Percentiles rank a stretch among this genome's conserved stretches.
Conservation (phyloP, 2,888 invertebrate genomes). For the Lypha dubia region DNA sequence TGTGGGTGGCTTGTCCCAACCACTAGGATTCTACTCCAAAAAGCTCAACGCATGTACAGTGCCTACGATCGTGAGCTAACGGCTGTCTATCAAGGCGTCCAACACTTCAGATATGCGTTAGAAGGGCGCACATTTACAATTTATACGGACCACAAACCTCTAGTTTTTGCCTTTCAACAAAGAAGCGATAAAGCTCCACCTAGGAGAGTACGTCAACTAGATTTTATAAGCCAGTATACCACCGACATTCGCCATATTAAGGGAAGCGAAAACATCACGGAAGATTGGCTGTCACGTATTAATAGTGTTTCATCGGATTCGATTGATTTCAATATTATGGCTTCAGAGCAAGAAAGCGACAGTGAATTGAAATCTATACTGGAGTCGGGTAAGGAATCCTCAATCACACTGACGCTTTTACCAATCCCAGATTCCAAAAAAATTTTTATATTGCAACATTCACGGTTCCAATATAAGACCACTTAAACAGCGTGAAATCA, state of each 20-base stretch:
- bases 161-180: constrained; percentile 76
- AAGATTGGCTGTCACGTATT: constrained; percentile 64
- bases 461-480: constrained; percentile 42
- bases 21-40: constrained; percentile 50
- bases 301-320: background rate
- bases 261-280: constrained; percentile 60
- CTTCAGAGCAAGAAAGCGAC: constrained; percentile 16
- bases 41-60: constrained; percentile 24
- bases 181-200: constrained; percentile 78
- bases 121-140: constrained; percentile 56
- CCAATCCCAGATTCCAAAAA: constrained; percentile 43
- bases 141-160: no score
- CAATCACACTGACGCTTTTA: constrained; percentile 48
- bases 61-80: constrained; percentile 77
- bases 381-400: constrained; percentile 6
- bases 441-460: constrained; percentile 64
- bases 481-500: background rate
- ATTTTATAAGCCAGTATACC: constrained; percentile 74
- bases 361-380: no score
- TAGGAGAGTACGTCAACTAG: constrained; percentile 78
- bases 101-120: constrained; percentile 73
- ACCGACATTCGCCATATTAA: constrained; percentile 55
- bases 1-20: background rate
- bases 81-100: constrained; percentile 79
- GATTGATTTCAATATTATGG: no score